Conservation (phyloP, 2,888 invertebrate genomes). For the Anoncus sp. region DNA sequence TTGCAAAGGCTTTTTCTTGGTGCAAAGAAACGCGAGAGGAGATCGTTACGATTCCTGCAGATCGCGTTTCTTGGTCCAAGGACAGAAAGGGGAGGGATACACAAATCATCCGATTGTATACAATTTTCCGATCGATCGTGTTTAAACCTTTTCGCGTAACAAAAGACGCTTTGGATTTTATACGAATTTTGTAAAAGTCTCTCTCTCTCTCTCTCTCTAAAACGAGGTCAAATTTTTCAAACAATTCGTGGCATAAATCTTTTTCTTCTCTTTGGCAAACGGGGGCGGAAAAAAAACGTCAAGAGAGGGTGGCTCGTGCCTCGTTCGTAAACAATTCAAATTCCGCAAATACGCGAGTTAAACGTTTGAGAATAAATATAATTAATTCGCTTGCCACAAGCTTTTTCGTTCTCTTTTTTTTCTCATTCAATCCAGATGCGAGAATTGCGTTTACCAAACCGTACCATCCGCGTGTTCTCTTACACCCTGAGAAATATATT, state of each 20-base stretch:
- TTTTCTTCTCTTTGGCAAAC: neutral
- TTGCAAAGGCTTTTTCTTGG: neutral
- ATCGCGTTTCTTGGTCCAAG: neutral
- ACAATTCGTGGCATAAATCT: slow-evolving; percentile 22
- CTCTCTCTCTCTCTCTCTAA: too few species aligned
- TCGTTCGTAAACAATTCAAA: slow-evolving; percentile 38
- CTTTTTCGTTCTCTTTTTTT: slow-evolving; percentile 33
- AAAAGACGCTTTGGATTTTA: slow-evolving; percentile 1
- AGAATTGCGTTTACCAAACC: slow-evolving; percentile 52
- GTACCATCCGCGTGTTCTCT: slow-evolving; percentile 37
- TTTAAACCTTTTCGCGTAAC: neutral
- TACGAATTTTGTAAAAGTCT: slow-evolving; percentile 1
- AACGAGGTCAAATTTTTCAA: slow-evolving; percentile 11
- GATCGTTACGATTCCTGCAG: neutral
- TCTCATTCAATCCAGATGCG: slow-evolving; percentile 31
- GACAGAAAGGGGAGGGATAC: too few species aligned
- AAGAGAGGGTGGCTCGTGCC: slow-evolving; percentile 25
- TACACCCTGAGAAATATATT: slow-evolving; percentile 16
- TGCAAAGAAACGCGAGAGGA: neutral
- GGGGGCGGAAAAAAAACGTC: neutral
- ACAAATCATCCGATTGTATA: neutral
- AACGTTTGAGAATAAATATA: slow-evolving; percentile 1
- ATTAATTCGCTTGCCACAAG: slow-evolving; percentile 38
- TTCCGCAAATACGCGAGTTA: slow-evolving; percentile 18
- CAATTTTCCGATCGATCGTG: slow-evolving; percentile 6